A percentile compares a stretch with the other conserved stretches of the same genome.
Conservation (phyloP, 2,797 vertebrate species). For the Myotis vivesi region DNA sequence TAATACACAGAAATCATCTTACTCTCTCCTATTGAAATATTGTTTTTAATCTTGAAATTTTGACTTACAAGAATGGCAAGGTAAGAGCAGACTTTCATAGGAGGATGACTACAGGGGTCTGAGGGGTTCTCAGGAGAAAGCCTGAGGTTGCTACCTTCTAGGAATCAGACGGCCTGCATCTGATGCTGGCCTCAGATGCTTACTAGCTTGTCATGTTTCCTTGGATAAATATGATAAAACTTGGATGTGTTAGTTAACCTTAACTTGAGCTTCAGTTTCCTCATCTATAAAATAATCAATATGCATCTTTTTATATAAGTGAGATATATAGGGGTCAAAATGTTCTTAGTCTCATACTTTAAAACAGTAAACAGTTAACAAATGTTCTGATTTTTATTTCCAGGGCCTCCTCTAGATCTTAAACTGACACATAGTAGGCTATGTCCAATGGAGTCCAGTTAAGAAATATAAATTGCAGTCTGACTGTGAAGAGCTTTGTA, state of each 20-base stretch:
- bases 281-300: background rate
- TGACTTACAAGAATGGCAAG: background rate
- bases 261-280: background rate
- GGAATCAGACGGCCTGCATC: background rate
- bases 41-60: background rate
- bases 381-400: background rate
- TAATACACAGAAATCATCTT: background rate
- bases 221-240: background rate
- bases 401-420: background rate
- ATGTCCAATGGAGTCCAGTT: background rate
- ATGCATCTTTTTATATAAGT: background rate
- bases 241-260: background rate
- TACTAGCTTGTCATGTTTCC: background rate
- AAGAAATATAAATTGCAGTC: background rate
- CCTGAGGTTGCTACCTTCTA: background rate
- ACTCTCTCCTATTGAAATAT: background rate
- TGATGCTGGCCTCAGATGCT: background rate
- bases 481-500: background rate
- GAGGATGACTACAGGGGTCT: background rate
- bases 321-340: background rate
- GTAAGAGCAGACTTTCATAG: background rate
- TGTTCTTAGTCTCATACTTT: constrained; percentile 6
- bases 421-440: background rate
- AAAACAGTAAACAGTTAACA: background rate
- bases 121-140: background rate